Evolutionary conservation across 2,113 vertebrate genomes (phyloP).

Genomic region (Monopterus albus): DNA sequence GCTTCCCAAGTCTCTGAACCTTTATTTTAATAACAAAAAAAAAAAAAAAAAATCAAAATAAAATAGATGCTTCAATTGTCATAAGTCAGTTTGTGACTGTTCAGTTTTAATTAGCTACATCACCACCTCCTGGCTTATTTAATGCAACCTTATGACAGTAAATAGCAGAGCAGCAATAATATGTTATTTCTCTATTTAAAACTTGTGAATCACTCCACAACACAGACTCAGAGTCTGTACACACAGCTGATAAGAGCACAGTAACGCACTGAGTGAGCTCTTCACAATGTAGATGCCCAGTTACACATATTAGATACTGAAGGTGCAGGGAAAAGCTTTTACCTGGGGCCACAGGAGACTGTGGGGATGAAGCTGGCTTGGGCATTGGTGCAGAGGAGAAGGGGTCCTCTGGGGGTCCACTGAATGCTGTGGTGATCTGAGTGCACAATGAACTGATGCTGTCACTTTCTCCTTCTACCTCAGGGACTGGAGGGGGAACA

Average conservation of each 20-base stretch:
- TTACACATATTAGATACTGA: not conserved
- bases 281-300: not conserved
- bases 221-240: too few species aligned
- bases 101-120: too few species aligned
- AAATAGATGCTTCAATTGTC: too few species aligned
- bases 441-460: constrained; percentile 97
- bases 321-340: not conserved
- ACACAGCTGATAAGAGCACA: not conserved
- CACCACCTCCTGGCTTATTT: too few species aligned
- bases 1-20: not conserved
- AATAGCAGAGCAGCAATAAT: not conserved
- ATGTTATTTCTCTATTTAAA: not conserved
- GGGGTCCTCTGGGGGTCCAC: constrained; percentile 91
- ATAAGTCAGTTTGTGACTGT: too few species aligned
- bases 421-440: constrained; percentile 96
- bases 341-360: constrained; percentile 95
- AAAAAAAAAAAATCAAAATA: too few species aligned
- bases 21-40: not conserved
- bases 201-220: not conserved
- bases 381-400: constrained; percentile 96
- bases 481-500: constrained; percentile 83
- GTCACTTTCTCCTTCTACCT: constrained; percentile 94
- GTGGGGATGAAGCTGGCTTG: constrained; percentile 85
- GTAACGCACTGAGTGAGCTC: not conserved
- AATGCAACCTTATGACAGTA: not conserved